Evolutionary conservation across 2,888 invertebrate genomes (phyloP).

Genomic region (Subacronicta megacephala): DNA sequence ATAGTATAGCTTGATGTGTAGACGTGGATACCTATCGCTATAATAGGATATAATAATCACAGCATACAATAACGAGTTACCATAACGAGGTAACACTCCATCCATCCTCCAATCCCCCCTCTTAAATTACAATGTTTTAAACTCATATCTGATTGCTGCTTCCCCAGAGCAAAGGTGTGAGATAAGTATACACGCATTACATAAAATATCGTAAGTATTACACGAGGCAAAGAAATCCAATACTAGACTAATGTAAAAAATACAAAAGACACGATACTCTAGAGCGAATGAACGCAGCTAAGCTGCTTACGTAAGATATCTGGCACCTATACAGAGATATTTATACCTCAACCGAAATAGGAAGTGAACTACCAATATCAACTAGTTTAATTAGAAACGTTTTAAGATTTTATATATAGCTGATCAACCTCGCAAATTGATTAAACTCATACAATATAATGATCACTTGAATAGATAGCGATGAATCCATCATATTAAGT

Average conservation of each 20-base stretch:
- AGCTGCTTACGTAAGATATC: conserved; percentile 45
- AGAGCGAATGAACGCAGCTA: conserved; percentile 25
- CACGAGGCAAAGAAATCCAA: conserved; percentile 36
- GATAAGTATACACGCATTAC: conserved; percentile 26
- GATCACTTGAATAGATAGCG: conserved; percentile 26
- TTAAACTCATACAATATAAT: conserved; percentile 32
- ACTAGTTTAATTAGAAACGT: conserved; percentile 48
- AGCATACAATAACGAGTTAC: conserved; percentile 29
- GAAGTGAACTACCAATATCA: conserved; percentile 48
- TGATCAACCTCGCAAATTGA: conserved; percentile 39
- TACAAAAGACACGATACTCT: conserved; percentile 28
- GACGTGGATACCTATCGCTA: too few species aligned
- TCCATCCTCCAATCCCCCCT: too few species aligned
- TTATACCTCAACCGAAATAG: conserved; percentile 44
- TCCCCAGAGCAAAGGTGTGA: conserved; percentile 21
- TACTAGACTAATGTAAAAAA: conserved; percentile 39
- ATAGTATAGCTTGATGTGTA: too few species aligned
- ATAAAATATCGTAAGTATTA: conserved; percentile 44
- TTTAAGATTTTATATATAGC: conserved; percentile 25
- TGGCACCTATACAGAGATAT: conserved; percentile 30
- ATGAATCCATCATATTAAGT: conserved; percentile 30
- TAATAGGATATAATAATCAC: too few species aligned
- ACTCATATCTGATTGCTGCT: conserved; percentile 37
- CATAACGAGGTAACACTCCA: conserved; percentile 32
- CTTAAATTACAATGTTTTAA: conserved; percentile 44